These are phyloP conservation scores for Frankliniella fusca DNA, from an alignment of 2,888 invertebrate species.

Conservation along the genomic window DNA sequence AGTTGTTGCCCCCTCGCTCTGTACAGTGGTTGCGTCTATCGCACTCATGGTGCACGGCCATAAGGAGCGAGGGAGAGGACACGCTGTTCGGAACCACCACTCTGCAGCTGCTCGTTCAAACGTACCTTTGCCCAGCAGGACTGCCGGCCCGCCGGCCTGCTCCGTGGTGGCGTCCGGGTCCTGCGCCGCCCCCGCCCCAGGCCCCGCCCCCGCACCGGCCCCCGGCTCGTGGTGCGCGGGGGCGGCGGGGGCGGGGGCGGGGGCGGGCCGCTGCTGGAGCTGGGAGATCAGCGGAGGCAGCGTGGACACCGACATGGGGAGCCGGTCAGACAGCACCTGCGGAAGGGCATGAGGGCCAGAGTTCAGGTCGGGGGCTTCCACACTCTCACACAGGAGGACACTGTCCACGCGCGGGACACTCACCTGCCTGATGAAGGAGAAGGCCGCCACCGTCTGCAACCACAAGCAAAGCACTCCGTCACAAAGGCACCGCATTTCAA, in stretches of 20 bases:
- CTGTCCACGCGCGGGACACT: neutral
- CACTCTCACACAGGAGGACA: neutral
- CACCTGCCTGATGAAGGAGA: constrained; percentile 11
- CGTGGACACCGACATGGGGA: neutral
- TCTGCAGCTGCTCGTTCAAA: too few species aligned
- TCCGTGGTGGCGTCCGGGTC: constrained; percentile 33
- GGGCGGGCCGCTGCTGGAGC: neutral
- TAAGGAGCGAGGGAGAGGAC: too few species aligned
- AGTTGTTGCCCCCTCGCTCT: too few species aligned
- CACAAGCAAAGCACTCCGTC: neutral
- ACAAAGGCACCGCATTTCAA: neutral
- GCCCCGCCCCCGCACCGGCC: neutral
- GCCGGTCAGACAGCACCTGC: neutral
- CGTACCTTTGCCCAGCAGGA: constrained; percentile 46
- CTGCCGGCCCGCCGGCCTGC: constrained; percentile 34
- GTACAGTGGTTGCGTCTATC: too few species aligned
- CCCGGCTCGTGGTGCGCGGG: neutral
- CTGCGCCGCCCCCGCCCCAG: neutral
- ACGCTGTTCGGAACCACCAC: too few species aligned
- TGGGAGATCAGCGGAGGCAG: neutral
- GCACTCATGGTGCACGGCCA: too few species aligned
- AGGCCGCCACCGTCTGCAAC: neutral
- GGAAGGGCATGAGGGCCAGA: neutral
- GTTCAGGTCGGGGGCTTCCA: neutral
- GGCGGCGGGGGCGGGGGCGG: neutral